Percentiles rank a stretch among this genome's conserved stretches.
phyloP scores from a whole-genome alignment of 2,888 invertebrate species.

The Drosophila antonietae region DNA sequence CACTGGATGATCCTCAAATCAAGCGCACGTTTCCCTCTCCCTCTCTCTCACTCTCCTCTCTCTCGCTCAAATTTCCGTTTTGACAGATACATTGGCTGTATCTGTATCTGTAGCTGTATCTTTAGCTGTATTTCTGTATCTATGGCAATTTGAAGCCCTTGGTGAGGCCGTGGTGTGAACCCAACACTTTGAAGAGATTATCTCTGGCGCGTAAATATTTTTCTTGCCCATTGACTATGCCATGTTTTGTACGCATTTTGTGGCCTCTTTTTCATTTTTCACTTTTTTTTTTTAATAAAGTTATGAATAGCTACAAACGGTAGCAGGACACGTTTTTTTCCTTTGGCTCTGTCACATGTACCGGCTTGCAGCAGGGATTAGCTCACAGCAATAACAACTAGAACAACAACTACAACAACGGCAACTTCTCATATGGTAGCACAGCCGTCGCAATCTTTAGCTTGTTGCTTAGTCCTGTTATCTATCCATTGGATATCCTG shows the following conservation, averaged over 20 bases:
- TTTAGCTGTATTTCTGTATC: slow-evolving; percentile 38
- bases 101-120: slow-evolving; percentile 36
- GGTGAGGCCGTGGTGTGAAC: slow-evolving; percentile 67
- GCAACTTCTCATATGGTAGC: slow-evolving; percentile 54
- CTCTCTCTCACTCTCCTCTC: not conserved
- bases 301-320: slow-evolving; percentile 63
- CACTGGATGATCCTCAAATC: slow-evolving; percentile 77
- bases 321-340: slow-evolving; percentile 33
- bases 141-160: slow-evolving; percentile 71
- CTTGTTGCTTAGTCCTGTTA: slow-evolving; percentile 42
- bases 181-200: slow-evolving; percentile 78
- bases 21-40: slow-evolving; percentile 66
- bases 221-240: slow-evolving; percentile 79
- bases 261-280: slow-evolving; percentile 57
- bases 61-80: slow-evolving; percentile 70
- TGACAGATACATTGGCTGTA: slow-evolving; percentile 76
- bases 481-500: slow-evolving; percentile 48
- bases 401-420: slow-evolving; percentile 38
- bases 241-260: slow-evolving; percentile 59
- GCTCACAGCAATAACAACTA: slow-evolving; percentile 35
- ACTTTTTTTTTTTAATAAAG: slow-evolving; percentile 57
- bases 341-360: slow-evolving; percentile 27
- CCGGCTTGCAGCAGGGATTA: slow-evolving; percentile 56
- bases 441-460: slow-evolving; percentile 29
- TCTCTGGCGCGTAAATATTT: slow-evolving; percentile 82